Conservation (phyloP, 2,113 vertebrate genomes). For the Asarcornis scutulata region DNA sequence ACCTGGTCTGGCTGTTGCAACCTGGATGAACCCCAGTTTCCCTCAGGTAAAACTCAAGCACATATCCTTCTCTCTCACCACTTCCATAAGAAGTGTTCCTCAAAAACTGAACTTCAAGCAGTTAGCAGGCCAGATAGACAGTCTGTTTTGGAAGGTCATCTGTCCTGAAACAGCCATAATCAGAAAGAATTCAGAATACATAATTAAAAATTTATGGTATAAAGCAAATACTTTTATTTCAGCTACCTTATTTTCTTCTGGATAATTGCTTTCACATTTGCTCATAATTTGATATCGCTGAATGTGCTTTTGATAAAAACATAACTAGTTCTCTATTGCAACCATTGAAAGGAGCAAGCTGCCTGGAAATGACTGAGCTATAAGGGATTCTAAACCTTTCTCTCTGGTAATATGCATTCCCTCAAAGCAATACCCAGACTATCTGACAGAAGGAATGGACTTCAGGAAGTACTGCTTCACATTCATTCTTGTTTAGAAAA, state of each 20-base stretch:
- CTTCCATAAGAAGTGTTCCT: not conserved
- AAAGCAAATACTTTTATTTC: constrained; percentile 36
- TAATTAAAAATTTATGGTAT: constrained; percentile 27
- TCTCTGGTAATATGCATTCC: not conserved
- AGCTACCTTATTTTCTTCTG: constrained; percentile 14
- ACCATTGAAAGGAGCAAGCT: not conserved
- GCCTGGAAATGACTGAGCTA: fast-evolving
- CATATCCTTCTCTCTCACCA: not conserved
- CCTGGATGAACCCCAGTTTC: not conserved
- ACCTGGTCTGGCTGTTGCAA: not conserved
- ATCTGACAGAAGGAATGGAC: not conserved
- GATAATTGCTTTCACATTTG: constrained; percentile 11
- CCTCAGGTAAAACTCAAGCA: not conserved
- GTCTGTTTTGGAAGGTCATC: not conserved
- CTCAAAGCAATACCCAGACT: fast-evolving
- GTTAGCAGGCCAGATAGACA: not conserved
- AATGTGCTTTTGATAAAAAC: not conserved
- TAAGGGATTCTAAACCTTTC: fast-evolving
- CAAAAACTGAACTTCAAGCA: not conserved
- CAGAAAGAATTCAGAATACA: not conserved
- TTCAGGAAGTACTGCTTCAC: not conserved
- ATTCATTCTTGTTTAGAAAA: not conserved
- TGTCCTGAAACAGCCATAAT: not conserved
- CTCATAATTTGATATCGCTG: not conserved
- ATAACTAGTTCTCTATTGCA: not conserved